phyloP scores from a whole-genome alignment of 2,888 invertebrate species.

The Thereva unica region DNA sequence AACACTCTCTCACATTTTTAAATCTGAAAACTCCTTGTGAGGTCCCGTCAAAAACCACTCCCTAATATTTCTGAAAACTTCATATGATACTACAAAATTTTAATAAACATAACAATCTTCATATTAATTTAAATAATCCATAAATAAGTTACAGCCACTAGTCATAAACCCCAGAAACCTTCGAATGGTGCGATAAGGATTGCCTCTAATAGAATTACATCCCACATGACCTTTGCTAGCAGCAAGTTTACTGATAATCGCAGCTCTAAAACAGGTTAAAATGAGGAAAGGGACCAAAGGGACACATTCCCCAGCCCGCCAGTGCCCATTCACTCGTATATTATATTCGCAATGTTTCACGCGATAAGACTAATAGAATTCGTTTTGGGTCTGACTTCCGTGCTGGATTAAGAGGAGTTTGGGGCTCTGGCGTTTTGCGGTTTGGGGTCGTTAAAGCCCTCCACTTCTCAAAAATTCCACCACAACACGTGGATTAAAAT shows the following conservation, averaged over 20 bases:
- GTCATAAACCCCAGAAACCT: slow-evolving; percentile 4
- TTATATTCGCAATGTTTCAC: slow-evolving; percentile 33
- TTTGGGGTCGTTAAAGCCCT: too few relatives aligned
- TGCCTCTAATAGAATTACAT: slow-evolving; percentile 31
- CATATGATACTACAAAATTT: too few relatives aligned
- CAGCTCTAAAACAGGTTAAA: slow-evolving; percentile 15
- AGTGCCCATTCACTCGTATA: slow-evolving; percentile 23
- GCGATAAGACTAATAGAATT: slow-evolving; percentile 37
- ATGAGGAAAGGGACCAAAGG: slow-evolving; percentile 23
- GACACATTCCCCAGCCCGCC: slow-evolving; percentile 11
- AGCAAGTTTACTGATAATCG: slow-evolving; percentile 27
- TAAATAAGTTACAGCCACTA: too few relatives aligned
- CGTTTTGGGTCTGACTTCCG: slow-evolving; percentile 14
- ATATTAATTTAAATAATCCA: too few relatives aligned
- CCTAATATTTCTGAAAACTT: too few relatives aligned
- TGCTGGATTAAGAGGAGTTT: too few relatives aligned
- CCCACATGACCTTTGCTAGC: slow-evolving; percentile 22
- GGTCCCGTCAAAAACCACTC: too few relatives aligned
- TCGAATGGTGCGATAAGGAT: slow-evolving; percentile 20
- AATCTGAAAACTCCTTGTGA: too few relatives aligned
- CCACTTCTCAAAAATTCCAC: slow-evolving; percentile 7
- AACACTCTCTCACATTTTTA: too few relatives aligned
- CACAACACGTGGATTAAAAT: slow-evolving; percentile 33
- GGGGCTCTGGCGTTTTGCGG: too few relatives aligned
- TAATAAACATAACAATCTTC: too few relatives aligned